Evolutionary conservation across 2,797 vertebrate genomes (phyloP), one percentile per base, ranked within the genome.

Genomic region (Helicolenus hilgendorfi): DNA sequence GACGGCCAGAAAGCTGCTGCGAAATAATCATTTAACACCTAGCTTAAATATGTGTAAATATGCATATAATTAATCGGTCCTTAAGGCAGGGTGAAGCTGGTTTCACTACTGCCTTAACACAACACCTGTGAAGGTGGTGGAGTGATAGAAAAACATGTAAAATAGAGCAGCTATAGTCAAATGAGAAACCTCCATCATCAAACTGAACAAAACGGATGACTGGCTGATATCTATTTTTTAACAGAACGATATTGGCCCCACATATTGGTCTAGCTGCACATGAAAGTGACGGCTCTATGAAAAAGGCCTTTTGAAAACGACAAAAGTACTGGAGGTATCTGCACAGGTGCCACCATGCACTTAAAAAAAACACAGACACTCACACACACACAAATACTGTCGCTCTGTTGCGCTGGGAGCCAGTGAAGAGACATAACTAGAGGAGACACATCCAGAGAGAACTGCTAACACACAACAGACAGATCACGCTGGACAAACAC

Each of bases 401-500:
- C 11, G 35, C 70, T 33, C 53, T 87, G 63, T 80, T 92, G 80
- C 64, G 71, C 70, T 80, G 62, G 63, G 68, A 92, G 79, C 81
- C 85, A 92, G 62, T 72, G 89, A 91, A 75, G 56, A 84, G 86
- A 86, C 64, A 69, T 89, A 92, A 94, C 83, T 20, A 89, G 84
- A 94, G 87, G 91, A 91, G 94, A 93, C 92, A 88, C 67, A 83
- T 88, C 73, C 76, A 87, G 79, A 82, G 60, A 87, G 68, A 68
- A 85, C 82, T 76, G 70, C 58, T 77, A 73, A 71, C 88, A 79
- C 84, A 86, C 77, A 77, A 68, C 86, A 80, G 84, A 75, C 70
- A 85, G 76, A 90, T 78, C 59, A 75, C 64, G 70, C 71, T 77
- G 71, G 62, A 72, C 62, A 76, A 38, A 81, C 65, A 77, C 49